These are phyloP conservation scores for Corythoichthys haematopterus DNA, from an alignment of 2,113 vertebrate species.

Conservation along the genomic window DNA sequence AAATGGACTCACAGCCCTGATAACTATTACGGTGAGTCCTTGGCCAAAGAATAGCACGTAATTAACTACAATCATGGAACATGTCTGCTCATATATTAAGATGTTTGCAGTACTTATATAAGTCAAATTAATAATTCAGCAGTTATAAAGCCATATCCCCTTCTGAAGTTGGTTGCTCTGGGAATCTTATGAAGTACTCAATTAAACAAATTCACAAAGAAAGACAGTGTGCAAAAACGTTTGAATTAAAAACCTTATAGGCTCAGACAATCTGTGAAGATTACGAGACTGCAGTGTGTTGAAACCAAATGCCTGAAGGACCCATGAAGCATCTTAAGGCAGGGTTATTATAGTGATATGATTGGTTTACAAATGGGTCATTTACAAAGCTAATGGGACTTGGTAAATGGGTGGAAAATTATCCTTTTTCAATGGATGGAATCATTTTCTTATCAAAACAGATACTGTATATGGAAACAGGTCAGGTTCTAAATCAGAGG, in stretches of 20 bases:
- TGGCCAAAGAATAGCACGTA: background rate
- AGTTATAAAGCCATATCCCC: constrained; percentile 36
- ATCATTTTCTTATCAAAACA: constrained; percentile 21
- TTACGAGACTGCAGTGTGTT: constrained; percentile 24
- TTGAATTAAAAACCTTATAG: constrained; percentile 58
- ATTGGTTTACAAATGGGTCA: constrained; percentile 54
- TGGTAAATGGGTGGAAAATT: constrained; percentile 31
- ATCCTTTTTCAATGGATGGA: constrained; percentile 14
- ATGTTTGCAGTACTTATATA: constrained; percentile 40
- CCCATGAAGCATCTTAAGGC: constrained; percentile 35
- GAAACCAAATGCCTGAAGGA: constrained; percentile 39
- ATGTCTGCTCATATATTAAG: constrained; percentile 16
- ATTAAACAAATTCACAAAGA: constrained; percentile 69
- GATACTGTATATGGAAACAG: background rate
- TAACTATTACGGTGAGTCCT: constrained; percentile 5
- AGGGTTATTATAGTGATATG: constrained; percentile 36
- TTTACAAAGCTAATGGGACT: constrained; percentile 43
- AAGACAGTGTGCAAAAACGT: constrained; percentile 49
- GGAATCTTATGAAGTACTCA: constrained; percentile 69
- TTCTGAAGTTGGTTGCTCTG: constrained; percentile 49
- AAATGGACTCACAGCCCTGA: background rate
- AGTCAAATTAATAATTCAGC: constrained; percentile 65
- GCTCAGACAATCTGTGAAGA: constrained; percentile 37
- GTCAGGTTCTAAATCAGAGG: too few species aligned
- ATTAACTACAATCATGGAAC: constrained; percentile 5